phyloP scores from a whole-genome alignment of 2,797 vertebrate species.

The Acridotheres tristis region DNA sequence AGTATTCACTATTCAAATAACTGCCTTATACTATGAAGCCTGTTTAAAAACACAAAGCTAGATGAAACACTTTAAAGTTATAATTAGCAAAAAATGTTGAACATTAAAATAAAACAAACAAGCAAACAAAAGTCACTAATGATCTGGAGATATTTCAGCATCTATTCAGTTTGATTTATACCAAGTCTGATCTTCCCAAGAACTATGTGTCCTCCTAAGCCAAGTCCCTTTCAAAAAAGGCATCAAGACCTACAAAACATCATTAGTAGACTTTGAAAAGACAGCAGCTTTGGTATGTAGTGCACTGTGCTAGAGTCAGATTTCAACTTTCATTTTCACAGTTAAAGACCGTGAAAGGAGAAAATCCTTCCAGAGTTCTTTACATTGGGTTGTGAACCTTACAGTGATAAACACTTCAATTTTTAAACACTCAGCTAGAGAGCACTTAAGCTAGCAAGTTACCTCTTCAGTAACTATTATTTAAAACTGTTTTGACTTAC shows the following conservation, averaged over 20 bases:
- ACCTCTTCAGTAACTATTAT: neutral
- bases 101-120: neutral
- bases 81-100: neutral
- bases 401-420: neutral
- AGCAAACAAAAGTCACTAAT: neutral
- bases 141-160: neutral
- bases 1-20: neutral
- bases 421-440: neutral
- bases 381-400: neutral
- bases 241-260: neutral
- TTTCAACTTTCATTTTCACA: neutral
- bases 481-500: constrained; percentile 63
- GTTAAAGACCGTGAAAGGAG: neutral
- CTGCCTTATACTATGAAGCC: neutral
- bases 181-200: neutral
- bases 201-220: neutral
- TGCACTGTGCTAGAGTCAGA: neutral
- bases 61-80: neutral
- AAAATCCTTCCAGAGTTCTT: neutral
- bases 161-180: neutral
- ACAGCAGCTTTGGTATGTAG: neutral
- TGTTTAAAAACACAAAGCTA: neutral
- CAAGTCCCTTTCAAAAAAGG: neutral
- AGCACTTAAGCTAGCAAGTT: neutral
- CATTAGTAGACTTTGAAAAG: neutral